A percentile compares a stretch with the other conserved stretches of the same genome.
These are phyloP conservation scores for Ceratosolen fusciceps DNA, from an alignment of 1,140 invertebrate genomes.

Conservation along the genomic window DNA sequence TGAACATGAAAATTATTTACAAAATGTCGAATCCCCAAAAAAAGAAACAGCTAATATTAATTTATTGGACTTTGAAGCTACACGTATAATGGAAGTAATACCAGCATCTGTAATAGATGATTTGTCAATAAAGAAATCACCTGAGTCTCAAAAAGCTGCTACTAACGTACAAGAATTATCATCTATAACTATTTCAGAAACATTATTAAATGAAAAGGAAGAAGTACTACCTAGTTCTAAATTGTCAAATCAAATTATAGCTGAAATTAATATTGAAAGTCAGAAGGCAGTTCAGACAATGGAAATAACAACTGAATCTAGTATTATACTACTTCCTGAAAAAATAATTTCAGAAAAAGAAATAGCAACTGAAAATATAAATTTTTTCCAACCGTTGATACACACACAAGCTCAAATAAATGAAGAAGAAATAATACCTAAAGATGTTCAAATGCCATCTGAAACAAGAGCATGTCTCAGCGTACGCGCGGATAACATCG, in stretches of 20 bases:
- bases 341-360: constrained; percentile 53
- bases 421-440: constrained; percentile 52
- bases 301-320: constrained; percentile 57
- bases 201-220: constrained; percentile 61
- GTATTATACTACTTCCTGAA: constrained; percentile 54
- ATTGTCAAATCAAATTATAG: constrained; percentile 52
- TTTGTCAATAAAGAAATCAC: background rate
- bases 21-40: background rate
- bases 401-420: constrained; percentile 55
- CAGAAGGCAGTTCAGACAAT: constrained; percentile 60
- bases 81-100: constrained; percentile 19
- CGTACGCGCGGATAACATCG: constrained; percentile 56
- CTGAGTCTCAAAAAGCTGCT: background rate
- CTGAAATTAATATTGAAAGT: constrained; percentile 56
- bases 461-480: constrained; percentile 53
- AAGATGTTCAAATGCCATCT: constrained; percentile 44
- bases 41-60: constrained; percentile 24
- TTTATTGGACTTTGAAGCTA: background rate
- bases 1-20: constrained; percentile 18
- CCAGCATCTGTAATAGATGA: background rate
- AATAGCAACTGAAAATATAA: constrained; percentile 56
- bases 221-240: constrained; percentile 48
- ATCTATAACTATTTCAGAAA: constrained; percentile 58
- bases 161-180: constrained; percentile 43
- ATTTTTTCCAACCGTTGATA: constrained; percentile 57